Evolutionary conservation across 2,797 vertebrate species (phyloP), one percentile per base, ranked within the genome.

Genomic region (Sebastiscus tertius): DNA sequence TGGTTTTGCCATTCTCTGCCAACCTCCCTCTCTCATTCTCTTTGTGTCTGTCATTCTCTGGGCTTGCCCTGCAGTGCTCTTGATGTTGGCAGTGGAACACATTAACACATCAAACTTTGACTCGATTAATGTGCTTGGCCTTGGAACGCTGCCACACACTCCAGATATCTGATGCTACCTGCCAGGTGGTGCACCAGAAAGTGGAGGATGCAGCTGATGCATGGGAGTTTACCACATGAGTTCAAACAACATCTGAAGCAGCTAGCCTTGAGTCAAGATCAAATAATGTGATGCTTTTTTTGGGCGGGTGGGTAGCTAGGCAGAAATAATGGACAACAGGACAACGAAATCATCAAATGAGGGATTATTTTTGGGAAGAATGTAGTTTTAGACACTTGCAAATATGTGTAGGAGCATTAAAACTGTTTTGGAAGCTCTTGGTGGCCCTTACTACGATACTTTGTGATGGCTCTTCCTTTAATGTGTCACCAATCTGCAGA

Each of bases 51-150:
- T 78, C 87, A 77, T 55, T 82, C 72, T 76, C 70, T 33, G 42
- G 79, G 71, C 72, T 77, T 67, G 46, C 68, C 69, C 79, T 42
- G 58, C 79, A 74, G 72, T 78, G 66, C 66, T 88, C 72, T 90
- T 83, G 84, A 86, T 89, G 87, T 84, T 90, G 84, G 77, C 81
- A 77, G 76, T 66, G 62, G 84, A 72, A 68, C 80, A 80, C 85
- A 90, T 89, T 86, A 86, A 87, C 83, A 90, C 83, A 90, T 91
- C 82, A 90, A 85, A 91, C 84, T 83, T 86, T 88, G 74, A 85
- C 84, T 86, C 64, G 77, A 77, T 82, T 86, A 87, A 87, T 90
- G 81, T 71, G 75, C 74, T 72, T 78, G 82, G 72, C 71, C 60
- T 89, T 92, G 88, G 87, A 81, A 49, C 1, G 4, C 62, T 55